Base-by-base conservation (phyloP, 1,140 invertebrate species). In the Drosophila azteca region DNA sequence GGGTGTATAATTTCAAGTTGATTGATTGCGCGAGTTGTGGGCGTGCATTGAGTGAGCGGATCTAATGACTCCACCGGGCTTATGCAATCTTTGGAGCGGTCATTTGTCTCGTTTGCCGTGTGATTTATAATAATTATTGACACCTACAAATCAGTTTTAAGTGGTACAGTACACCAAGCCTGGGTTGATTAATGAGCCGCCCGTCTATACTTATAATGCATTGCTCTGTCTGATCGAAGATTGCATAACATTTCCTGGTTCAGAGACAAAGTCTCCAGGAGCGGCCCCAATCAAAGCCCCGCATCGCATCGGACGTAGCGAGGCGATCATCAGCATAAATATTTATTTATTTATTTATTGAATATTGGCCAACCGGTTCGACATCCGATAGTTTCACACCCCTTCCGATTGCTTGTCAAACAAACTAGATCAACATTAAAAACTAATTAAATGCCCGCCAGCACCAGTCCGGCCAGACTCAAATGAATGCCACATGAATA, bases 401-500 rank as follows among this genome's bases (percentile, higher is more conserved):
- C 77, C 69, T 71, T 66, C 48, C 74, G 64, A 87, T 81, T 78
- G 78, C 83, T 82, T 85, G 82, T 85, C 82, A 88, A 88, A 88
- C 82, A 85, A 85, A 85, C 83, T 85, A 85, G 83, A 72, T 61
- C 74, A 55, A 78, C 83, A 87, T 87, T 87, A 88, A 88, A 88
- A 88, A 88, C 83, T 83, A 88, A 88, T 88, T 88, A 88, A 88
- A 88, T 77, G 79, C 66, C 79, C 67, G 66, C 63, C 54, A 41
- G 41, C 26, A 29, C 60, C 20, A 63, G 51, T 20, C 17, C 17
- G 17, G 17, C 44, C 53, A 60, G 35, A 52, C 41, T 45, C 45
- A 70, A 68, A 55, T 55, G 54, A 75, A 75, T 75, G 62, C 45
- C 49, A 58, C 66, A 74, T 62, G 52, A 72, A 65, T 43, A 50